Conservation (phyloP, 1,140 invertebrate species). For the Meteorus sp. region DNA sequence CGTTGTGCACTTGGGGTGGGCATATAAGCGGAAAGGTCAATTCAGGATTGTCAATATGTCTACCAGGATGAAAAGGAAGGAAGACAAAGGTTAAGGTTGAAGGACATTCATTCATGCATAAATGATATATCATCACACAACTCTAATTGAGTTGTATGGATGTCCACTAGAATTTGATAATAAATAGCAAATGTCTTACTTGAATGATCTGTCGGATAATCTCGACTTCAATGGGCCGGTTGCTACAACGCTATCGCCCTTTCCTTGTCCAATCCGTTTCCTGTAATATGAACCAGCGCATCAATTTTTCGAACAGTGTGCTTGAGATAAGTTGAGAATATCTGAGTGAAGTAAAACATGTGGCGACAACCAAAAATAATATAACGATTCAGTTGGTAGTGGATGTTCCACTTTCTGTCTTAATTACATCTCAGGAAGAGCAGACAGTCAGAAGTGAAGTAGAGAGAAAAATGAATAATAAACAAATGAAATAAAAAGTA, state of each 20-base stretch:
- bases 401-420: slow-evolving; percentile 19
- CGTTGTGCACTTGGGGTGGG: background rate
- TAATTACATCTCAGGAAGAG: slow-evolving; percentile 7
- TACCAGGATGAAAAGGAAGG: no score
- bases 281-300: slow-evolving; percentile 9
- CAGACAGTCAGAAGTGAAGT: background rate
- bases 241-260: slow-evolving; percentile 17
- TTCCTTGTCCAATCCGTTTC: slow-evolving; percentile 19
- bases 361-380: background rate
- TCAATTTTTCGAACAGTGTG: no score
- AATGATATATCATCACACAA: no score
- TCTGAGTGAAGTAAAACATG: no score
- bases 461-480: slow-evolving; percentile 10
- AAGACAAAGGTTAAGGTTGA: no score
- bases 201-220: slow-evolving; percentile 32
- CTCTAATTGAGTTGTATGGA: no score
- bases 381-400: slow-evolving; percentile 3
- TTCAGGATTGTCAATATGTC: background rate
- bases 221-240: slow-evolving; percentile 29
- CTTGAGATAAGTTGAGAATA: no score
- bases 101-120: no score
- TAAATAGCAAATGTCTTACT: slow-evolving; percentile 33
- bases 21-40: background rate
- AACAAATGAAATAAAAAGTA: slow-evolving; percentile 4
- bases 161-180: background rate